Base-by-base conservation (phyloP, 2,888 invertebrate genomes). In the Sinhomidia bicolor region DNA sequence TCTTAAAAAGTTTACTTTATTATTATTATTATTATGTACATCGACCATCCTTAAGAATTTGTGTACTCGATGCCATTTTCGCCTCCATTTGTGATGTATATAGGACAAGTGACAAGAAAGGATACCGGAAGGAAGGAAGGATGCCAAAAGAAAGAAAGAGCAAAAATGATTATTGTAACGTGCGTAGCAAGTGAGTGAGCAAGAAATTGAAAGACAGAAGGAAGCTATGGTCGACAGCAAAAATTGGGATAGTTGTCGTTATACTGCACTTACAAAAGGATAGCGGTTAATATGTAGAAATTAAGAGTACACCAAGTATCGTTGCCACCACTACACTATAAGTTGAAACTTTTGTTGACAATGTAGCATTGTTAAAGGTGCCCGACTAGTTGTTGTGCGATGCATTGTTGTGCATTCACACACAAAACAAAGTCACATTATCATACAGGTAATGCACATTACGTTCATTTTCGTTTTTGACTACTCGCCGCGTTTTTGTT, bases 51-150 rank as follows among this genome's bases (percentile, higher is more conserved):
- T 51, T 47, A 20, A 20, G 20, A 68, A 54, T 82, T 44, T 47
- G 29, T 47, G 68, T 47, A 51, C 62, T 68, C 65, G 41, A 26
- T 54, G 51, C 26, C 36, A 51, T 29, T 60, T 74, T 62, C 65
- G 47, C 20, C 20, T 36, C 20, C 51, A 79, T 79, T 85, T 41
- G 32, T 5, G 54, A 57, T 82, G 82, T 68, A 88, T 83, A 83
- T 88, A 83, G 88, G 88, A 83, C 88, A 82, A 68, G 26, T 71
- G 83, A 83, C 88, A 88, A 82, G 74, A 88, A 88, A 83, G 79
- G 83, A 88, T 88, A 88, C 88, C 88, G 88, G 88, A 88, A 88
- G 88, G 86, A 86, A 86, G 86, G 83, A 88, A 78, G 78, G 29
- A 78, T 79, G 83, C 88, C 83, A 88, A 81, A 62, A 88, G 76